Conservation (phyloP, 2,888 invertebrate genomes). For the Xestoiulus laeticollis region DNA sequence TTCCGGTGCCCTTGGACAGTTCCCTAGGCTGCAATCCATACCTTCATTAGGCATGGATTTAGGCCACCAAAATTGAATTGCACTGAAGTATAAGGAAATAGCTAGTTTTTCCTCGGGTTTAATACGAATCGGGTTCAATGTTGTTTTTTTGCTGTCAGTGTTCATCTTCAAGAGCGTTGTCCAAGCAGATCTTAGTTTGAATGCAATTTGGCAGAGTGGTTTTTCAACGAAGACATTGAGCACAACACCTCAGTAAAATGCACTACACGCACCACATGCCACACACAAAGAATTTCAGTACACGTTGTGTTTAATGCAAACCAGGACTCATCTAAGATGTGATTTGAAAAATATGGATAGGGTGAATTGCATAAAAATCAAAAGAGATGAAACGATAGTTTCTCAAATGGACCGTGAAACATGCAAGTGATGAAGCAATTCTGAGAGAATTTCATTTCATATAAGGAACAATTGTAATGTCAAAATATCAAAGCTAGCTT, state of each 20-base stretch:
- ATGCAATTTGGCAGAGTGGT: conserved; percentile 17
- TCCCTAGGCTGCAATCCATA: conserved; percentile 1
- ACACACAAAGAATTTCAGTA: neutral
- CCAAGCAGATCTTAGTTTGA: neutral
- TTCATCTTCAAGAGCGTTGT: neutral
- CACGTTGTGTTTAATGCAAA: neutral
- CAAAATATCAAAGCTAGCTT: too few relatives aligned
- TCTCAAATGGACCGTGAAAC: too few relatives aligned
- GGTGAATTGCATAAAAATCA: too few relatives aligned
- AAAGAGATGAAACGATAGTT: too few relatives aligned
- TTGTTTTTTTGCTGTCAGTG: neutral
- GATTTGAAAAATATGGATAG: neutral
- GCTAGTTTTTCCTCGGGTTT: neutral
- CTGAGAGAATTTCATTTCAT: too few relatives aligned
- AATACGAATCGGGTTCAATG: neutral
- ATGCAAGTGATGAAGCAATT: too few relatives aligned
- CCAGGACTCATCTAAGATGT: neutral
- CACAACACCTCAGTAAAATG: too few relatives aligned
- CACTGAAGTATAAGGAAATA: neutral
- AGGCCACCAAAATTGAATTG: conserved; percentile 26
- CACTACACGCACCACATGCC: too few relatives aligned
- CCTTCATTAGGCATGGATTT: conserved; percentile 10
- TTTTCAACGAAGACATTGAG: neutral
- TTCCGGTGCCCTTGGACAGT: neutral
- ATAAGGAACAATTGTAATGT: too few relatives aligned